Base-by-base conservation (phyloP, 2,113 vertebrate species). In the Microcebus lehilahytsara region DNA sequence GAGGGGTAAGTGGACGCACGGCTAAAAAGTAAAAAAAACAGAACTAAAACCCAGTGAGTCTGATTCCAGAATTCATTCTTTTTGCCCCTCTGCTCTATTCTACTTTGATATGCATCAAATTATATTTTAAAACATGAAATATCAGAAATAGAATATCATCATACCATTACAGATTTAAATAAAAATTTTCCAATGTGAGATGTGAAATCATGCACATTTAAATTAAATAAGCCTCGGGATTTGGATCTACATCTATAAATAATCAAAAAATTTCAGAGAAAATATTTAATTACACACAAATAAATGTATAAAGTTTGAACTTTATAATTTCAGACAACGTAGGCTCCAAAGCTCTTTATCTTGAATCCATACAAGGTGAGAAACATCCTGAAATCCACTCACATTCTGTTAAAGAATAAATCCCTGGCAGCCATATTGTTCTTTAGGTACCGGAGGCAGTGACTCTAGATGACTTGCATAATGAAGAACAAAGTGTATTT, bases 401-500 rank as follows among this genome's bases (percentile, higher is more conserved):
- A 90, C 14, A 58, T 64, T 96, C 49, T 92, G 62, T 53, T 89
- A 67, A 88, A 89, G 14, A 89, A 85, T 75, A 85, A 95, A 93
- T 87, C n/a, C 32, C 13, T 80, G 62, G 37, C 4, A 49, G 53
- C 17, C 32, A 64, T 1, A 11, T 40, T 96, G 32, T 51, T 90
- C 37, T 51, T 89, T 40, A 84, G n/a, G 37, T 71, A 92, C 42
- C 42, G 5, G 86, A 83, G 56, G 30, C 72, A 91, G 56, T 25
- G 30, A 25, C 42, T 37, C 49, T 53, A 23, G 13, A 40, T 74
- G 64, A 83, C 34, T 66, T 58, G 46, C 49, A 86, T 91, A 86
- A 74, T 56, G 91, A 72, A 92, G 64, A 92, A 32, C 74, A 72
- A 96, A 72, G 7, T 85, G 42, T 91, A 88, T 85, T 87, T 95